Conservation (phyloP, 2,113 vertebrate genomes). For the Chaetura pelagica region DNA sequence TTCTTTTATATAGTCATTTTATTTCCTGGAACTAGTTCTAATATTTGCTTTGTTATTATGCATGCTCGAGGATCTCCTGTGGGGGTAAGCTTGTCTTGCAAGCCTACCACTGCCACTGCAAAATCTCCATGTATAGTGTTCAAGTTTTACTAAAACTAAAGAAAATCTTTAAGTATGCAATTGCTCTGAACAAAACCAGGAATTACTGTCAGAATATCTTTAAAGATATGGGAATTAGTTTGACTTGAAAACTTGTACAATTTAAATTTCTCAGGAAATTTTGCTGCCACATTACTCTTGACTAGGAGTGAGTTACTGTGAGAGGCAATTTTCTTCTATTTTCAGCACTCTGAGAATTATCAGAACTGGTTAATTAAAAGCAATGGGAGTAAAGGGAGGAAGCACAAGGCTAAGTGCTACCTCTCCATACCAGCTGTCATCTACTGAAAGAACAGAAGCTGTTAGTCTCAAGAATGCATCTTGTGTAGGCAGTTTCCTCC, state of each 20-base stretch:
- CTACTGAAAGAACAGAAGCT: background rate
- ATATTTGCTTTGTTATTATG: no score
- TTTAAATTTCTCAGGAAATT: background rate
- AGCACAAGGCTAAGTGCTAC: background rate
- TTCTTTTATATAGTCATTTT: no score
- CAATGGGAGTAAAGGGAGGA: background rate
- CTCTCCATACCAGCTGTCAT: background rate
- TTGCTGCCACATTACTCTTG: background rate
- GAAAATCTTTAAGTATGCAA: background rate
- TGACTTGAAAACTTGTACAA: background rate
- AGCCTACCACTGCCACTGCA: accelerated
- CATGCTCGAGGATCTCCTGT: no score
- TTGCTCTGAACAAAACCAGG: background rate
- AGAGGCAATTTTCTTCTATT: background rate
- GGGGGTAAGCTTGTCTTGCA: background rate
- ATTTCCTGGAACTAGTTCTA: no score
- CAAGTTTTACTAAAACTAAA: background rate
- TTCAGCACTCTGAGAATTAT: background rate
- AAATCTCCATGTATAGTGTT: background rate
- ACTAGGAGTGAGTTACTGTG: background rate
- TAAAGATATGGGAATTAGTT: background rate
- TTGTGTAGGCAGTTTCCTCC: accelerated
- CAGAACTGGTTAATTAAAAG: background rate
- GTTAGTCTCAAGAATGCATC: background rate
- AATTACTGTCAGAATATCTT: background rate